Conservation (phyloP, 2,888 invertebrate species). For the Euclidia mi region DNA sequence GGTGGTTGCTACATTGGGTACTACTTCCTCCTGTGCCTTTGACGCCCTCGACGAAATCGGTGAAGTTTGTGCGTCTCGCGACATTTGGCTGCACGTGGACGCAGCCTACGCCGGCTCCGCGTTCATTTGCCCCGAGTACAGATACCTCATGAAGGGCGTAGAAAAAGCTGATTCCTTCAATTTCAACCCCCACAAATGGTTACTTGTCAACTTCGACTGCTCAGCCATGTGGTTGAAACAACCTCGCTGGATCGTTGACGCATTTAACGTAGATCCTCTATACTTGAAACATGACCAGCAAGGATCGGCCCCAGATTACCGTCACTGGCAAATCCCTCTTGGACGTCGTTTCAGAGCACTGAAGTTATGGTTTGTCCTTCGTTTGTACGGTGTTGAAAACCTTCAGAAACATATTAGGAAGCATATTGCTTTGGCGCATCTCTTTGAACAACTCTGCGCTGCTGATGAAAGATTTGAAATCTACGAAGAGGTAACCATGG, state of each 20-base stretch:
- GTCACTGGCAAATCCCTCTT: slow-evolving; percentile 99
- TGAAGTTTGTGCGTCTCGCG: slow-evolving; percentile 94
- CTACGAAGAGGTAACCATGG: slow-evolving; percentile 96
- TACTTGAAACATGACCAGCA: slow-evolving; percentile 98
- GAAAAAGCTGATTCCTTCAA: slow-evolving; percentile 98
- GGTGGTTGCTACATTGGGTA: slow-evolving; percentile 97
- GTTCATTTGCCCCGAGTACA: slow-evolving; percentile 99
- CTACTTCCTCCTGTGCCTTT: slow-evolving; percentile 98
- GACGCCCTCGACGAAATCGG: slow-evolving; percentile 97
- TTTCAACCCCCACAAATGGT: slow-evolving; percentile 99
- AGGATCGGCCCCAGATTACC: slow-evolving; percentile 97
- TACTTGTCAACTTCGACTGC: slow-evolving; percentile 99
- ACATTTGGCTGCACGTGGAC: slow-evolving; percentile 98
- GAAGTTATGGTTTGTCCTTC: slow-evolving; percentile 98
- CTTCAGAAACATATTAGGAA: slow-evolving; percentile 96
- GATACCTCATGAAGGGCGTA: slow-evolving; percentile 96
- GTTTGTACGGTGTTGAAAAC: slow-evolving; percentile 96
- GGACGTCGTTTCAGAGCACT: slow-evolving; percentile 97
- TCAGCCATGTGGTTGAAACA: slow-evolving; percentile 99
- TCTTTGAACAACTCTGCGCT: slow-evolving; percentile 95
- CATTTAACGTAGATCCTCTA: slow-evolving; percentile 99
- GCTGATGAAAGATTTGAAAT: slow-evolving; percentile 97
- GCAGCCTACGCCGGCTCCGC: slow-evolving; percentile 99
- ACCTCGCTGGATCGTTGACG: slow-evolving; percentile 97
- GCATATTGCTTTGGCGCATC: slow-evolving; percentile 95